These are phyloP conservation scores for Tenthredo amoena DNA, from an alignment of 2,888 invertebrate genomes.

Conservation along the genomic window DNA sequence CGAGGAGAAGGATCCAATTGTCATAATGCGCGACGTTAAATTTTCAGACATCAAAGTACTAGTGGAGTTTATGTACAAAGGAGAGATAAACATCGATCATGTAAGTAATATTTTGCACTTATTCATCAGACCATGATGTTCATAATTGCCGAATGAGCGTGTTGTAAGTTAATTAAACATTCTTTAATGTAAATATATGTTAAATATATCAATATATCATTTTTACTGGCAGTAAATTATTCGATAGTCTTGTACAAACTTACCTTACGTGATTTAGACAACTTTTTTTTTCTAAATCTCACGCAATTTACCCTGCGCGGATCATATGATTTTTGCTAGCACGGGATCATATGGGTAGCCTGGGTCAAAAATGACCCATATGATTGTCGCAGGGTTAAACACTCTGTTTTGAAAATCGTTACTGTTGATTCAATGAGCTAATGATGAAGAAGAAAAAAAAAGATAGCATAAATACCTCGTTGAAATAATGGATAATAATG, in stretches of 20 bases:
- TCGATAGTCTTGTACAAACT: background rate
- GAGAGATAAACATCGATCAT: slow-evolving; percentile 96
- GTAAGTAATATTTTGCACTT: slow-evolving; percentile 81
- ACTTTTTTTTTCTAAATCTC: background rate
- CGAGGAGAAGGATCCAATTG: slow-evolving; percentile 89
- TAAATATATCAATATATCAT: slow-evolving; percentile 8
- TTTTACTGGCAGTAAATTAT: background rate
- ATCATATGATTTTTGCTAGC: too few species aligned
- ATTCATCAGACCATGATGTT: slow-evolving; percentile 14
- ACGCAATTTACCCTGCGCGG: background rate
- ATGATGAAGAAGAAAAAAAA: background rate
- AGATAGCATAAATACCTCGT: background rate
- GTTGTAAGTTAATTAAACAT: slow-evolving; percentile 19
- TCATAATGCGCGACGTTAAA: slow-evolving; percentile 94
- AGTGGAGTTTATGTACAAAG: slow-evolving; percentile 97
- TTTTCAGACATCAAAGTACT: slow-evolving; percentile 94
- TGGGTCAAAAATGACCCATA: too few species aligned
- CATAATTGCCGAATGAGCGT: background rate
- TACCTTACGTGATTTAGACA: background rate
- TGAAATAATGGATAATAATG: background rate
- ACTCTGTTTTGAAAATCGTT: background rate
- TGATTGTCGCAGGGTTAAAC: too few species aligned
- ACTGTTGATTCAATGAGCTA: background rate
- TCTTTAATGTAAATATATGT: background rate
- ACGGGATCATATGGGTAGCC: too few species aligned